Percentiles rank a stretch among this genome's conserved stretches.
These are phyloP conservation scores for Coreius guichenoti DNA, from an alignment of 2,797 vertebrate species.

Conservation along the genomic window DNA sequence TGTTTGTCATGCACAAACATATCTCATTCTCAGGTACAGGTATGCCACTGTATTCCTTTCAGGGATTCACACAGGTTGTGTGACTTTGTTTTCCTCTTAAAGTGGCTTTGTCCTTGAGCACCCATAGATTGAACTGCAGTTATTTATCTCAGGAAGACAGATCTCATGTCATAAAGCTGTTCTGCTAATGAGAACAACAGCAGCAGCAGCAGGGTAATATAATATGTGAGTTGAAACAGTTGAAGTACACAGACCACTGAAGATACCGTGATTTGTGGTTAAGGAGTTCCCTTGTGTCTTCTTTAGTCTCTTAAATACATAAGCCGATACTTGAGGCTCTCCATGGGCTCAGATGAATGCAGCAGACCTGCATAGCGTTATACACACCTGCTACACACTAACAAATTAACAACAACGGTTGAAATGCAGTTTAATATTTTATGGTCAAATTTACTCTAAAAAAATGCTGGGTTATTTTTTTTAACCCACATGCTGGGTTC, in stretches of 20 bases:
- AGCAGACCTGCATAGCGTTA: neutral
- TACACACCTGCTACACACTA: neutral
- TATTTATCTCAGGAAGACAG: slow-evolving; percentile 36
- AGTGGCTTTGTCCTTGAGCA: slow-evolving; percentile 26
- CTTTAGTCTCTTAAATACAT: neutral
- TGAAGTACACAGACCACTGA: neutral
- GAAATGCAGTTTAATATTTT: neutral
- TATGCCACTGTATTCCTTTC: neutral
- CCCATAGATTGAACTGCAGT: slow-evolving; percentile 25
- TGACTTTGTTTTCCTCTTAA: slow-evolving; percentile 9
- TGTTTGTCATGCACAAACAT: too few species aligned
- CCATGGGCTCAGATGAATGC: neutral
- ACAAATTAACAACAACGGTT: neutral
- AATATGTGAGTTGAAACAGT: neutral
- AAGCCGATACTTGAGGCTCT: neutral
- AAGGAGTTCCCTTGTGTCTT: neutral
- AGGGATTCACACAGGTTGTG: neutral
- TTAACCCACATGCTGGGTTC: too few species aligned
- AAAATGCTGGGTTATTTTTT: too few species aligned
- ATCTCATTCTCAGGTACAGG: neutral
- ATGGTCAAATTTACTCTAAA: neutral
- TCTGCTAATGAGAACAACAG: slow-evolving; percentile 24
- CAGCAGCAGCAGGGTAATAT: slow-evolving; percentile 16
- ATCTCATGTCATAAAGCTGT: slow-evolving; percentile 27
- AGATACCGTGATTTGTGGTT: neutral